Conservation (phyloP, 2,113 vertebrate genomes). For the Lepus americanus region DNA sequence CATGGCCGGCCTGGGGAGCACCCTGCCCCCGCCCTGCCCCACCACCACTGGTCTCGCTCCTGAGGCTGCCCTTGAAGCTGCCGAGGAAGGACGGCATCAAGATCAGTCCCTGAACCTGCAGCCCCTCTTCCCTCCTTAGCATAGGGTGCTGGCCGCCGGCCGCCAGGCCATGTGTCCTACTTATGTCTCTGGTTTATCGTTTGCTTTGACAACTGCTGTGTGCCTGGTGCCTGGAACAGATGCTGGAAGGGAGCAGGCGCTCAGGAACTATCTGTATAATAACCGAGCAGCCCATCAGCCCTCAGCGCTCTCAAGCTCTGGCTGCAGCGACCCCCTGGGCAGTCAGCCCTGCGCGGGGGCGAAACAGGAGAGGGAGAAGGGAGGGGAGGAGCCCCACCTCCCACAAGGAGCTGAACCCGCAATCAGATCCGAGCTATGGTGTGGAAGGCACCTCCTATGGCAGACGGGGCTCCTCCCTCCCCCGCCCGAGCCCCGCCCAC, state of each 20-base stretch:
- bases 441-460: not conserved
- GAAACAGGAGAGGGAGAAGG: fast-evolving
- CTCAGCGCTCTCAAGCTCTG: not conserved
- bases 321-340: not conserved
- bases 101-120: not conserved
- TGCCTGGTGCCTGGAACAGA: not conserved
- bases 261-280: not conserved
- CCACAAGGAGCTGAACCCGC: not conserved
- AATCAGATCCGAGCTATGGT: not conserved
- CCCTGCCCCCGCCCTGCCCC: not conserved
- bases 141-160: not conserved
- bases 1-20: not conserved
- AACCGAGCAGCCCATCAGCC: not conserved
- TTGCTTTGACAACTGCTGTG: not conserved
- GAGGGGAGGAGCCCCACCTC: not conserved
- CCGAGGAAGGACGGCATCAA: too few relatives aligned
- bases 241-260: not conserved
- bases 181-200: not conserved
- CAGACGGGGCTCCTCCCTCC: not conserved
- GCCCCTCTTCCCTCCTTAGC: not conserved
- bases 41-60: not conserved
- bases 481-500: too few relatives aligned
- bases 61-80: not conserved
- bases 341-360: not conserved
- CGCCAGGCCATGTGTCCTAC: not conserved